Base-by-base conservation (phyloP, 2,113 vertebrate species). In the Sebastes fasciatus region DNA sequence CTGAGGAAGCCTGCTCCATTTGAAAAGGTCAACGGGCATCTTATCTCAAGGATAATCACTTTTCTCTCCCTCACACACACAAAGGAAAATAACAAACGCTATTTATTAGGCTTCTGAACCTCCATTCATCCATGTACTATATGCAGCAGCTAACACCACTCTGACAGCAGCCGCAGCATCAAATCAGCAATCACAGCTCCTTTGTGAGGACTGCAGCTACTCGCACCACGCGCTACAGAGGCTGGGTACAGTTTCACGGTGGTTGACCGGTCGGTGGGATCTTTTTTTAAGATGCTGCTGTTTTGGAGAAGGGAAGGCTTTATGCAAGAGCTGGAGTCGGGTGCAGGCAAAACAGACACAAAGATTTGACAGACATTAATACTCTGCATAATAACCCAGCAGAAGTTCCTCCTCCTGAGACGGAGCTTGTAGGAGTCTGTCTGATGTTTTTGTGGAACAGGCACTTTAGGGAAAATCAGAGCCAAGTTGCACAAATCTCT, bases 11-110 rank as follows among this genome's bases (percentile, higher is more conserved):
- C 58, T 8, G 74, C 75, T 84, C 79, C 45, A 5, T 76, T 79
- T 62, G 78, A 90, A 92, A 65, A 92, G 86, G 89, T 88, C 84
- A 91, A 76, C 0, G 40, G 70, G 42, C 75, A 65, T 88, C 84
- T 88, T 75, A 86, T 89, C 72, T 84, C n/a, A 71, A 74, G 45
- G 74, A 81, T 88, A 68, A 91, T 92, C 86, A 82, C 78, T 84
- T 82, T 84, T 78, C 77, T 71, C 72, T 74, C 61, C 10, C 55
- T 46, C 48, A 43, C 45, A 65, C 7, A 60, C 40, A 40, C 4
- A 58, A 58, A 61, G 13, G 2, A 6, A 2, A 12, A 13, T 12
- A 60, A 34, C 60, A 34, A 40, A 64, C 2, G 34, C 69, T 51
- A 65, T 63, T 63, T 51, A 65, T 63, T 63, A 69, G 72, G 61